These are phyloP conservation scores for Argyra leucocephala DNA, from an alignment of 2,888 invertebrate species.

Conservation along the genomic window DNA sequence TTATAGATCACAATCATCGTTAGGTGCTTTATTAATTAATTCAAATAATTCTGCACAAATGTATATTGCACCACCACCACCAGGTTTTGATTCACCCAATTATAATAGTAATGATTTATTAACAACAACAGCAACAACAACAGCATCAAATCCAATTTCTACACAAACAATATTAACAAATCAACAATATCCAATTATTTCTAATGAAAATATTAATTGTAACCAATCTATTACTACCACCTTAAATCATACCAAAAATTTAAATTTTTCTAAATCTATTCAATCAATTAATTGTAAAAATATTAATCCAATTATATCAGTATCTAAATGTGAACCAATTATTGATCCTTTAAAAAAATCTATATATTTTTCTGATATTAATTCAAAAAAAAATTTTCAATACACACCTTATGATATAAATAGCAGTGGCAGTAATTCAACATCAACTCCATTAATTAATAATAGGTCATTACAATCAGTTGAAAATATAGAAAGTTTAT, in stretches of 20 bases:
- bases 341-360: not conserved
- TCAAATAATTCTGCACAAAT: too few relatives aligned
- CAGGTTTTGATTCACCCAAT: slow-evolving; percentile 2
- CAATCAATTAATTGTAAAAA: slow-evolving; percentile 13
- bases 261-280: not conserved
- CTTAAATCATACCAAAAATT: slow-evolving; percentile 1
- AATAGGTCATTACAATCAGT: too few relatives aligned
- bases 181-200: too few relatives aligned
- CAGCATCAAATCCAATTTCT: not conserved
- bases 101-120: slow-evolving; percentile 8
- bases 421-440: too few relatives aligned
- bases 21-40: not conserved
- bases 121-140: not conserved
- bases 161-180: not conserved
- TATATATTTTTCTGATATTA: too few relatives aligned
- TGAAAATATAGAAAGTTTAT: too few relatives aligned
- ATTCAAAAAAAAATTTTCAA: too few relatives aligned
- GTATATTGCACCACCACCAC: slow-evolving; percentile 9
- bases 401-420: too few relatives aligned
- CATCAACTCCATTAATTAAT: too few relatives aligned
- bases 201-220: too few relatives aligned
- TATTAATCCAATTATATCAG: slow-evolving; percentile 11
- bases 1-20: not conserved
- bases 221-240: too few relatives aligned
- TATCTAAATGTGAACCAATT: not conserved